A percentile compares a stretch with the other conserved stretches of the same genome.
phyloP scores from a whole-genome alignment of 2,113 vertebrate species.

The Columbina picui region DNA sequence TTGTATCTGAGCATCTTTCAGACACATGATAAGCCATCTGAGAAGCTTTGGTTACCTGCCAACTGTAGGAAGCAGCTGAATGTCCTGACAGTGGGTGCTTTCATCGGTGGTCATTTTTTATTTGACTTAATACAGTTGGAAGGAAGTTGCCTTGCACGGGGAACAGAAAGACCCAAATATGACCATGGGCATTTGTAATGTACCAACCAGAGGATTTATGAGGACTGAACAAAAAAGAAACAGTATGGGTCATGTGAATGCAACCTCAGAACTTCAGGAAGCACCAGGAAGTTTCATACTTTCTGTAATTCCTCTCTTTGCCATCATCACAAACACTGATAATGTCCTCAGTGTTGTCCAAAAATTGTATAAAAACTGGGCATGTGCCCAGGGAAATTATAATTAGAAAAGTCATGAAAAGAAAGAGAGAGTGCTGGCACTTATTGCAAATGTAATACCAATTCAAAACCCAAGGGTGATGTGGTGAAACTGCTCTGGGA shows the following conservation, averaged over 20 bases:
- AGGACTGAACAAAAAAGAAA: background rate
- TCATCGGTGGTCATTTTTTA: background rate
- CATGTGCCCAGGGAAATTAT: background rate
- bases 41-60: background rate
- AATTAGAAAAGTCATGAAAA: background rate
- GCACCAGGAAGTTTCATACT: background rate
- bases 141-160: accelerated
- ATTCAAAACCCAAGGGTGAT: background rate
- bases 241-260: background rate
- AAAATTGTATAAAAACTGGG: background rate
- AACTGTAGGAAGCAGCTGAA: background rate
- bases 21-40: background rate
- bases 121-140: background rate
- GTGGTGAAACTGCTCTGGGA: background rate
- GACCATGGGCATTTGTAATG: background rate
- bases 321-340: background rate
- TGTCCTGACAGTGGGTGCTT: background rate
- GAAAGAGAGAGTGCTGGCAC: background rate
- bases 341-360: background rate
- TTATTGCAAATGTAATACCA: background rate
- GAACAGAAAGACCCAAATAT: background rate
- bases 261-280: background rate
- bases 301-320: background rate
- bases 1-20: background rate
- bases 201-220: background rate